These are phyloP conservation scores for Halocaridina rubra DNA, from an alignment of 2,888 invertebrate species.

Conservation along the genomic window DNA sequence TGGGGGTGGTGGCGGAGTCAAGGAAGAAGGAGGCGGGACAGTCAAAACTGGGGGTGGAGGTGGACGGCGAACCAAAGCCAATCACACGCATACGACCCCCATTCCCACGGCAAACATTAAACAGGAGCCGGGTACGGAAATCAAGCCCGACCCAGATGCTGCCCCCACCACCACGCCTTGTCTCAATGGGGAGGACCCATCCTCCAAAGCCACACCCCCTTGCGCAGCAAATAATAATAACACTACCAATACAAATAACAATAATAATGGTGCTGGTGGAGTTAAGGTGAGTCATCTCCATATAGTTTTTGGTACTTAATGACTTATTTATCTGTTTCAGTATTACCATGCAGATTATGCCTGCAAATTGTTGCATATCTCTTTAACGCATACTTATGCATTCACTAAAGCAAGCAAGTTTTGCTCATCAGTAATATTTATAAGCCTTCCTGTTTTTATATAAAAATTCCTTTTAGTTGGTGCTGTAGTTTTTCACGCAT, in stretches of 20 bases:
- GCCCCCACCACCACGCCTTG: constrained; percentile 32
- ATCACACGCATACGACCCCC: constrained; percentile 29
- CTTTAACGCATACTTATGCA: no score
- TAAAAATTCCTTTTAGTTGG: no score
- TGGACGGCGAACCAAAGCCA: constrained; percentile 36
- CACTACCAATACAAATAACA: constrained; percentile 50
- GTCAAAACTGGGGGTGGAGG: constrained; percentile 28
- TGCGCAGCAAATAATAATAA: constrained; percentile 52
- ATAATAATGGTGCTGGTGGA: constrained; percentile 24
- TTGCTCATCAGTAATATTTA: no score
- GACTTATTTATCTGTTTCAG: neutral
- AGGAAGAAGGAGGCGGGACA: constrained; percentile 14
- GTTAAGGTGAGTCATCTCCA: constrained; percentile 5
- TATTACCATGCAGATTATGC: no score
- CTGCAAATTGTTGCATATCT: no score
- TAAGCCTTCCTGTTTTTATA: no score
- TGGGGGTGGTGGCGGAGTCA: constrained; percentile 34
- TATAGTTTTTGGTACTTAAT: neutral
- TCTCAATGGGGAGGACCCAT: constrained; percentile 56
- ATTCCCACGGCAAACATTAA: constrained; percentile 46
- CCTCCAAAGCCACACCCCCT: constrained; percentile 21
- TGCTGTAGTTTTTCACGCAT: no score
- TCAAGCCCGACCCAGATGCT: constrained; percentile 59
- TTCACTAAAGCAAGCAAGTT: no score
- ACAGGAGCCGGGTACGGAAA: constrained; percentile 42